phyloP scores from a whole-genome alignment of 2,888 invertebrate species.

The Dichetophora obliterata region DNA sequence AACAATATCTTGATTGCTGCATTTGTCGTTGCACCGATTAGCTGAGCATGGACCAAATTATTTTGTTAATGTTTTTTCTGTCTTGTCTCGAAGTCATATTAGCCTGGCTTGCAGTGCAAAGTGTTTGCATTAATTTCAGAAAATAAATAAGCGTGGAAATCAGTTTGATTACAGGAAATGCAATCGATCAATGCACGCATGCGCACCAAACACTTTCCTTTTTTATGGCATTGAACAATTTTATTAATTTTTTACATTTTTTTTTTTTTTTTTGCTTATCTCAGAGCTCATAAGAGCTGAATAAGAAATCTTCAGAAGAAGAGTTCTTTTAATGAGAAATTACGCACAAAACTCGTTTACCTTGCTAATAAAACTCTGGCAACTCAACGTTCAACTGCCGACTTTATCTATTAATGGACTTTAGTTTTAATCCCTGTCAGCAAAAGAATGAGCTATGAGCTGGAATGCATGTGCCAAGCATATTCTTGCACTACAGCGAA shows the following conservation, averaged over 20 bases:
- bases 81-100: background rate
- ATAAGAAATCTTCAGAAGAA: too few relatives aligned
- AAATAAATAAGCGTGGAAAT: background rate
- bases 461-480: too few relatives aligned
- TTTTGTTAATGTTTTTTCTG: background rate
- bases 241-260: too few relatives aligned
- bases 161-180: background rate
- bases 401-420: constrained; percentile 3
- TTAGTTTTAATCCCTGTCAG: background rate
- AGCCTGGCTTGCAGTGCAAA: background rate
- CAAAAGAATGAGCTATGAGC: background rate
- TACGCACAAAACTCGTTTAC: background rate
- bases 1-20: constrained; percentile 13
- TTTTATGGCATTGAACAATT: constrained; percentile 30
- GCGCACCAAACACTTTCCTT: constrained; percentile 25
- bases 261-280: too few relatives aligned
- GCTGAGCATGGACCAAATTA: background rate
- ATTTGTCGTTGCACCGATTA: background rate
- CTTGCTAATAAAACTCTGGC: background rate
- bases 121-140: constrained; percentile 25
- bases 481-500: background rate
- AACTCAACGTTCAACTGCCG: background rate
- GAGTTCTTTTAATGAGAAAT: background rate
- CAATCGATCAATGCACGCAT: constrained; percentile 30
- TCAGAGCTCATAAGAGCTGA: too few relatives aligned